Evolutionary conservation across 2,797 vertebrate species (phyloP), one percentile per base, ranked within the genome.

Genomic region (Chaetophractus vellerosus): DNA sequence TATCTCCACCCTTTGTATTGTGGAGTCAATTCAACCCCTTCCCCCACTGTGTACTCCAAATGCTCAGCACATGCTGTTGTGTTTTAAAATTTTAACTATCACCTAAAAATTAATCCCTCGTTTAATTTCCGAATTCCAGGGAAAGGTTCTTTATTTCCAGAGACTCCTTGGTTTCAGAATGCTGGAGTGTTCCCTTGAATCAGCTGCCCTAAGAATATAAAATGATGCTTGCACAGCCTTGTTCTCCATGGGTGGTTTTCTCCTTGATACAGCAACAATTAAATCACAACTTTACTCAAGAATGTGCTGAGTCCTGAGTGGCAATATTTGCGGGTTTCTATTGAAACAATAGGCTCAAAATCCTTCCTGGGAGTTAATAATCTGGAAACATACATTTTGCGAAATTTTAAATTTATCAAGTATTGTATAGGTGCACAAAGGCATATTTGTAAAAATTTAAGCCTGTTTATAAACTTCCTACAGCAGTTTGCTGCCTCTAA

Each of bases 91-190:
- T 8, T 74, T 38, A 57, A 31, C 52, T 48, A 19, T 50, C 36
- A 69, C 23, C 15, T 78, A 45, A 66, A 64, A 71, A 76, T 10
- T 24, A 57, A 10, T 50, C 5, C n/a, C 81, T 88, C 45, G 24
- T 55, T 88, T 82, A 36, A 61, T 78, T 91, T 57, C 71, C 85
- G 31, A 84, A 63, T 74, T 81, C 88, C 12, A 28, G 31, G n/a
- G 28, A 50, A 88, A 31, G 57, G 66, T 9, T 64, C 33, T 55
- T n/a, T 69, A 82, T 64, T 28, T 74, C 23, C 41, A 41, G 64
- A 92, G 21, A 86, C 6, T 59, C 21, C 48, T 74, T 33, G 26
- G 21, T 66, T 89, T 93, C 59, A 33, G 69, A 72, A 74, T 21
- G 2, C 63, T 61, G 36, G 33, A 38, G 48, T 23, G 10, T 63